phyloP scores from a whole-genome alignment of 2,113 vertebrate genomes.

The Tyto alba region DNA sequence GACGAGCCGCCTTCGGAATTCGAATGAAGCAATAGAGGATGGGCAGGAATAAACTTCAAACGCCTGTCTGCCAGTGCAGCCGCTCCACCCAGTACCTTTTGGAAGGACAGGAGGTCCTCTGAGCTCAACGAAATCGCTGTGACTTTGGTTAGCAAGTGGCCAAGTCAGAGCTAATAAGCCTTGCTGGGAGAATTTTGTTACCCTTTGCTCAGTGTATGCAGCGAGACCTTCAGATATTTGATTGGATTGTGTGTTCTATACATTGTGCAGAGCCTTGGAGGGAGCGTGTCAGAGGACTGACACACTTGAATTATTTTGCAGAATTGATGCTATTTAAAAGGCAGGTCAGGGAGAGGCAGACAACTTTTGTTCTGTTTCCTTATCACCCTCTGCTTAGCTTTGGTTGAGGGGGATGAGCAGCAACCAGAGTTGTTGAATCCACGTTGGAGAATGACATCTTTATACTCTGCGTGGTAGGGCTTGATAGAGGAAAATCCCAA shows the following conservation, averaged over 20 bases:
- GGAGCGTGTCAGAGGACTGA: not conserved
- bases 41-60: not conserved
- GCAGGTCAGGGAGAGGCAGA: not conserved
- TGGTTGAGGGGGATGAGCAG: not conserved
- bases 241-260: not conserved
- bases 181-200: not conserved
- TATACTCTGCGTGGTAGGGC: not conserved
- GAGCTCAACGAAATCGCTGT: not conserved
- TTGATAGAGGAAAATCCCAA: not conserved
- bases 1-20: not conserved
- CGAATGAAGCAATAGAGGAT: not conserved
- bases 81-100: not conserved
- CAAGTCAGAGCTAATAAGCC: not conserved
- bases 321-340: not conserved
- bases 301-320: not conserved
- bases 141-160: not conserved
- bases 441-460: not conserved
- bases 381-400: not conserved
- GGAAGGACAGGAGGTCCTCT: not conserved
- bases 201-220: not conserved
- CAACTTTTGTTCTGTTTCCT: not conserved
- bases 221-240: not conserved
- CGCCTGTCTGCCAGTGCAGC: not conserved
- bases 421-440: not conserved
- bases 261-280: not conserved